Evolutionary conservation across 2,888 invertebrate species (phyloP), one percentile per base, ranked within the genome.

Genomic region (Hipparchia semele): DNA sequence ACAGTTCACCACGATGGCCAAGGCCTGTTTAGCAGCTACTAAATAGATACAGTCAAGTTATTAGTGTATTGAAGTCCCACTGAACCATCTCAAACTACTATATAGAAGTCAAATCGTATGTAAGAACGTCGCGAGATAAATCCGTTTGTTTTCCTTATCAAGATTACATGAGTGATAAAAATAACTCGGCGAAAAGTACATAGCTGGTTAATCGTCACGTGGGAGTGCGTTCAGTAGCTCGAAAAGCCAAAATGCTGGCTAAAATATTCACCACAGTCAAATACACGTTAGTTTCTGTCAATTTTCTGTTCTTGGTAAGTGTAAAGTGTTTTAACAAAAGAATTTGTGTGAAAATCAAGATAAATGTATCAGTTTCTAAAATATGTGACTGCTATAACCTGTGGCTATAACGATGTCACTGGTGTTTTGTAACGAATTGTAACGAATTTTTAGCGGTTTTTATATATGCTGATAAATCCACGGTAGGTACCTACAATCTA

Each of bases 191-290:
- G 85, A 84, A 86, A 87, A 85, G 82, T 83, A 82, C 80, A 81
- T 39, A 68, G 81, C 80, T 79, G 80, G 79, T 79, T 79, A 75
- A 68, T 79, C 82, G 86, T 86, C 86, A 86, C 85, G 86, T 81
- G 85, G 66, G 73, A 58, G 68, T 51, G 59, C 39, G 53, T 62
- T 65, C 54, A 71, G 54, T 39, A 12, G 62, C 68, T 60, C 39
- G 45, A 49, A 68, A 60, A 64, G 73, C 71, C 62, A 90, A 88
- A 87, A 94, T 94, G 93, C 87, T 84, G 82, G 85, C 87, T 9
- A 94, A 93, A 87, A 81, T 94, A 80, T 94, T 92, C 80, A 90
- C 90, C 23, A 93, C 93, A 9, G 93, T 94, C 23, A 93, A 92
- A 82, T 94, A 93, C 75, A 83, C 86, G 6, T 83, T 94, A 79